These are phyloP conservation scores for Balearica regulorum DNA, from an alignment of 2,797 vertebrate genomes.

Conservation along the genomic window DNA sequence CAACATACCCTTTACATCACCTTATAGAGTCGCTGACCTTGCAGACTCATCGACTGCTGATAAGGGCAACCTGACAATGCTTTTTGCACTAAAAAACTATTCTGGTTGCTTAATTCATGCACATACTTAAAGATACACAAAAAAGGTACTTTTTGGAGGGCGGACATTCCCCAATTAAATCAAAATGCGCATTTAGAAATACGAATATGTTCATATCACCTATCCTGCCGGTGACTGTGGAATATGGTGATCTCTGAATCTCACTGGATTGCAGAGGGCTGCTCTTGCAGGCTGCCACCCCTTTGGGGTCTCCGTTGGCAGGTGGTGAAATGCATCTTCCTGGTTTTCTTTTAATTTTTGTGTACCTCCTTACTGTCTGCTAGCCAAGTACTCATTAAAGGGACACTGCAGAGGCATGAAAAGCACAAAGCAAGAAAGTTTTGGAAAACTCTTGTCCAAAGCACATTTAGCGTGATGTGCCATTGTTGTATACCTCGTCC, in stretches of 20 bases:
- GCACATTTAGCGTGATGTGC: neutral
- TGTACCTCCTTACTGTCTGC: neutral
- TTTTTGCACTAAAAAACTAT: neutral
- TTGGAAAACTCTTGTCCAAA: neutral
- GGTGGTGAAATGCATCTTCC: neutral
- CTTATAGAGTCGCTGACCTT: neutral
- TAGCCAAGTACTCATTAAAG: neutral
- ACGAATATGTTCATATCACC: neutral
- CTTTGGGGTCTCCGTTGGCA: neutral
- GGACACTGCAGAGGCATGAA: neutral
- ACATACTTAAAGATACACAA: neutral
- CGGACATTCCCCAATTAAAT: neutral
- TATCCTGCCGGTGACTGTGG: accelerated
- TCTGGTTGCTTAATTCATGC: neutral
- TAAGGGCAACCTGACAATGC: neutral
- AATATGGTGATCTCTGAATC: neutral
- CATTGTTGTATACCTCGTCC: neutral
- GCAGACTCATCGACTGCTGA: neutral
- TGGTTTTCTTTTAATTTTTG: neutral
- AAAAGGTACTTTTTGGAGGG: neutral
- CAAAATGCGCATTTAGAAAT: neutral
- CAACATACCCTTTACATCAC: neutral
- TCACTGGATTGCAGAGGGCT: accelerated
- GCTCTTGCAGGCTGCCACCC: neutral
- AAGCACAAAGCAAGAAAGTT: neutral